Percentiles rank a stretch among this genome's conserved stretches.
phyloP scores from a whole-genome alignment of 2,888 invertebrate genomes.

The Anoplius nigerrimus region DNA sequence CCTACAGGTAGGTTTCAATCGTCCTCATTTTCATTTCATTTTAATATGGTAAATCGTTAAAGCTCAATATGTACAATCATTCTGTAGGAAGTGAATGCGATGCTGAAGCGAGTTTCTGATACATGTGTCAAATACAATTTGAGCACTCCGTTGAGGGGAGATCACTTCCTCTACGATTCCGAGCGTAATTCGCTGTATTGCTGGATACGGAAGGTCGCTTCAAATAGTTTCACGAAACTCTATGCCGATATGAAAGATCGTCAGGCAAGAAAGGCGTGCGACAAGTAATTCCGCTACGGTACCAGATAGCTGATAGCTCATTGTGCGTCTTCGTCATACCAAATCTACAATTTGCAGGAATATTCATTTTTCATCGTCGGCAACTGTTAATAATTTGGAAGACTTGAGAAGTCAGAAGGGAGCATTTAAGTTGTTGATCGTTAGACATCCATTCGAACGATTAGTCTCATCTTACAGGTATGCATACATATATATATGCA shows the following conservation, averaged over 20 bases:
- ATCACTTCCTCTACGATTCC: constrained; percentile 64
- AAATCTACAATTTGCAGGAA: constrained; percentile 50
- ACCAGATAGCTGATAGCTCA: not conserved
- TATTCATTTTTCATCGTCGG: constrained; percentile 60
- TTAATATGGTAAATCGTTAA: too few relatives aligned
- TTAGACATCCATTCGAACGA: constrained; percentile 72
- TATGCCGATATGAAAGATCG: constrained; percentile 65
- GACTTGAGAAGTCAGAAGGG: constrained; percentile 52
- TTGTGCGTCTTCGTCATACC: constrained; percentile 12
- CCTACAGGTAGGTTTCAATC: constrained; percentile 1
- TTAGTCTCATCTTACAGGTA: constrained; percentile 73
- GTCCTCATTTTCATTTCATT: too few relatives aligned
- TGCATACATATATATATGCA: not conserved
- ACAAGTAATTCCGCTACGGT: constrained; percentile 57
- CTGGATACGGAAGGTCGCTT: constrained; percentile 73
- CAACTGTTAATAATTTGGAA: constrained; percentile 34
- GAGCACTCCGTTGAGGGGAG: constrained; percentile 53
- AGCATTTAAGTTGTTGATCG: constrained; percentile 67
- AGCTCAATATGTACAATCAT: too few relatives aligned
- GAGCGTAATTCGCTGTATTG: constrained; percentile 67
- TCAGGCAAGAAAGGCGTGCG: constrained; percentile 54
- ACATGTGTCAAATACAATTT: constrained; percentile 65
- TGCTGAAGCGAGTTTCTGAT: constrained; percentile 53
- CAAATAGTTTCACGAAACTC: constrained; percentile 72
- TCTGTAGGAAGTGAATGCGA: constrained; percentile 43